Evolutionary conservation across 2,113 vertebrate species (phyloP), one percentile per base, ranked within the genome.

Genomic region (Stegostoma tigrinum): DNA sequence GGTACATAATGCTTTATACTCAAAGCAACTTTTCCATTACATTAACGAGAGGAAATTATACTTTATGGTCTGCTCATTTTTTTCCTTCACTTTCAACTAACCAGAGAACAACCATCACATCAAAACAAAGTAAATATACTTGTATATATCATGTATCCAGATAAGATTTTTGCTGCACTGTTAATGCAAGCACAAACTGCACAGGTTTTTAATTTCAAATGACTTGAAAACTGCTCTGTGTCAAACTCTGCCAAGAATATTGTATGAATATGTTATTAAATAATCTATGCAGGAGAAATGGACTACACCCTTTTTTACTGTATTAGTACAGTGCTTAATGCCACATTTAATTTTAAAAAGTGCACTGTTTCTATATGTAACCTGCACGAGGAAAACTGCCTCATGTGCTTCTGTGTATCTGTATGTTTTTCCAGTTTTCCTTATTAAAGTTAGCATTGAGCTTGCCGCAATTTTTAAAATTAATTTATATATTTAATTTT

Each of bases 321-420:
- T 95, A 90, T 90, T 61, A 61, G 87, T 90, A 34, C 15, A 95
- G 66, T 14, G 48, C 45, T 48, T 70, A 52, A 27, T 95, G 94
- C 45, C 45, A 95, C 94, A 75, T 72, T 95, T 70, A 48, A 72
- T 48, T 38, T 70, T 34, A 72, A 48, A 66, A 75, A 70, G 93
- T 95, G 67, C 94, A 95, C 70, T 94, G 93, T 95, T 72, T 95
- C 68, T 95, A 72, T 38, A 93, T 95, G 4, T 48, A 70, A 72
- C 67, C 55, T 94, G 68, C 34, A 75, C 72, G 68, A 75, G 75
- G 45, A 75, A 95, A 95, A 95, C 94, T 95, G 67, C 94, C 42
- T 48, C 42, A 27, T 61, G 87, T 34, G 93, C 12, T 17, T 72
- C 67, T 95, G 42, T 34, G 42, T 95, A 68, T 95, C 42, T 95